Conservation (phyloP, 2,888 invertebrate genomes). For the Isoperla grammatica region DNA sequence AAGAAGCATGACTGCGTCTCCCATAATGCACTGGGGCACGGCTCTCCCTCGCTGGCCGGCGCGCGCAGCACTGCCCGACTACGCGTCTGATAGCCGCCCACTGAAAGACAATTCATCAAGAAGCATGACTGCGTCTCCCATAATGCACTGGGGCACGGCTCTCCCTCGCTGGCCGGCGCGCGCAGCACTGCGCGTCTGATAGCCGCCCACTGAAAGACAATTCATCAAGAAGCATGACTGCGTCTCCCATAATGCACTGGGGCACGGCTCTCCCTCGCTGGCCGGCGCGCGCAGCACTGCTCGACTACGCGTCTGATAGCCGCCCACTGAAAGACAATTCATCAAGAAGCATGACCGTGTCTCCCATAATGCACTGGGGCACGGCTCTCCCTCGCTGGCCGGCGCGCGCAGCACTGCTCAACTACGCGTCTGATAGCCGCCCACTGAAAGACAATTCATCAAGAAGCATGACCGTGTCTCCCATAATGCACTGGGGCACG, state of each 20-base stretch:
- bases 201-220: no score
- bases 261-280: slow-evolving; percentile 39
- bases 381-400: slow-evolving; percentile 37
- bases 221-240: slow-evolving; percentile 42
- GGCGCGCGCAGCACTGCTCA: slow-evolving; percentile 39
- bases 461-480: slow-evolving; percentile 42
- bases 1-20: slow-evolving; percentile 41
- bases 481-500: slow-evolving; percentile 41
- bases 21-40: slow-evolving; percentile 41
- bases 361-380: slow-evolving; percentile 41
- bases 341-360: slow-evolving; percentile 42
- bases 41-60: slow-evolving; percentile 36
- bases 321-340: no score
- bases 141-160: slow-evolving; percentile 40
- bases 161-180: slow-evolving; percentile 36
- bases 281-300: slow-evolving; percentile 39
- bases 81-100: slow-evolving; percentile 40
- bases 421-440: slow-evolving; percentile 41
- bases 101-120: no score
- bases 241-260: slow-evolving; percentile 41
- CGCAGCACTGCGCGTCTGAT: slow-evolving; percentile 40
- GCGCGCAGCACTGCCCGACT: slow-evolving; percentile 40
- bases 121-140: slow-evolving; percentile 43
- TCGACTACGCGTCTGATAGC: slow-evolving; percentile 41
- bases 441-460: no score